Evolutionary conservation across 37 sponge, comb jelly and placozoan species (phyloP).

Genomic region (Lycopodina hypogea): DNA sequence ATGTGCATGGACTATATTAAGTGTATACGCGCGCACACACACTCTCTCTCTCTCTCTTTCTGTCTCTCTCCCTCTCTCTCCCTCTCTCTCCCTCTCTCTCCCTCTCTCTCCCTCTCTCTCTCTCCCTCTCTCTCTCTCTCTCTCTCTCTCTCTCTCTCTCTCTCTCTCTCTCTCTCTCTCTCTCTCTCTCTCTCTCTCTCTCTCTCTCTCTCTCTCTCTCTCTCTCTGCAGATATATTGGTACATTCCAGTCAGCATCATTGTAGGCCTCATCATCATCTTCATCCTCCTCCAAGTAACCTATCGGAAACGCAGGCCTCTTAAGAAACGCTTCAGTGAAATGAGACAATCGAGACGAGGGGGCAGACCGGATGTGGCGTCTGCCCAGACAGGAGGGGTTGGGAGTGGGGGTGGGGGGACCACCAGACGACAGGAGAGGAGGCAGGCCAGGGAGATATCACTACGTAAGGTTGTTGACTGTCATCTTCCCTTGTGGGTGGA

Average conservation of each 20-base stretch:
- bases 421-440: neutral
- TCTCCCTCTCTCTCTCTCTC: too few species aligned
- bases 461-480: neutral
- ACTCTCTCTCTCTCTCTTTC: too few species aligned
- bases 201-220: too few species aligned
- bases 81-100: too few species aligned
- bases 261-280: slow-evolving; percentile 47
- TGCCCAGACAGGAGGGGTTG: slow-evolving; percentile 27
- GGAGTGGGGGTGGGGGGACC: neutral
- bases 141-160: too few species aligned
- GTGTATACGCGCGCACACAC: too few species aligned
- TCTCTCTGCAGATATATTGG: slow-evolving; percentile 51
- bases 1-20: too few species aligned
- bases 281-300: slow-evolving; percentile 73
- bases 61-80: too few species aligned
- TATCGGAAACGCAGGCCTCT: slow-evolving; percentile 71
- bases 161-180: too few species aligned
- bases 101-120: too few species aligned
- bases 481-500: too few species aligned
- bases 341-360: neutral
- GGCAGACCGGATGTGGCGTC: neutral
- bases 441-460: neutral
- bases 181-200: too few species aligned
- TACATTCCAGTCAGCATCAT: slow-evolving; percentile 62
- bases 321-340: slow-evolving; percentile 9